Evolutionary conservation across 2,113 vertebrate genomes (phyloP), one percentile per base, ranked within the genome.

Genomic region (Anarrhichthys ocellatus): DNA sequence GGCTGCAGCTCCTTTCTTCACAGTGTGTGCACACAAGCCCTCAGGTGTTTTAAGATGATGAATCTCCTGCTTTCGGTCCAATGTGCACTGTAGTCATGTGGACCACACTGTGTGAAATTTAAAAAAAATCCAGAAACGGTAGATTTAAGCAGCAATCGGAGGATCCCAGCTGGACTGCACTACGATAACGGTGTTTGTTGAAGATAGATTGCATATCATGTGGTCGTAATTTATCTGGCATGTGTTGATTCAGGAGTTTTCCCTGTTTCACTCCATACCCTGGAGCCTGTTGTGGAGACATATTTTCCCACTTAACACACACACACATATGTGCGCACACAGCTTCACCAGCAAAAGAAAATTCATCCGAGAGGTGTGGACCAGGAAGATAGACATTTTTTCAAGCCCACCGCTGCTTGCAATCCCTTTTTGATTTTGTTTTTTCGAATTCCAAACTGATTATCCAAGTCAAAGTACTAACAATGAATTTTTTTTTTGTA

Each of bases 301-400:
- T 70, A 40, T 80, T 78, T 81, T 54, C 42, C 34, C 56, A 73
- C 68, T 42, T 65, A 65, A 50, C 42, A 63, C 69, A 59, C 20
- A 50, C 42, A 63, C 48, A 69, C 9, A 38, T 15, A 18, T 0
- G 7, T 6, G 2, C 62, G 32, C 68, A 46, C 64, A 68, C 68
- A 67, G 54, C 48, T 56, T 54, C 13, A n/a, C 40, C 2, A 62
- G 74, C 65, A 22, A 82, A 42, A 85, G 86, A 75, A 91, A 87
- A 87, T 73, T 66, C 46, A 84, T 80, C 75, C 56, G 75, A 70
- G 56, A 82, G 91, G 81, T 85, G 86, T 85, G 83, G 80, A 80
- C 59, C 78, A 81, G 86, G 71, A 89, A 85, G 66, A 80, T 68
- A 87, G 64, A 85, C 84, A 42, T n/a, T 42, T 80, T 34, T 52